Percentiles rank a stretch among this genome's conserved stretches.
Evolutionary conservation across 2,113 vertebrate species (phyloP).

Genomic region (Phylloscopus trochilus): DNA sequence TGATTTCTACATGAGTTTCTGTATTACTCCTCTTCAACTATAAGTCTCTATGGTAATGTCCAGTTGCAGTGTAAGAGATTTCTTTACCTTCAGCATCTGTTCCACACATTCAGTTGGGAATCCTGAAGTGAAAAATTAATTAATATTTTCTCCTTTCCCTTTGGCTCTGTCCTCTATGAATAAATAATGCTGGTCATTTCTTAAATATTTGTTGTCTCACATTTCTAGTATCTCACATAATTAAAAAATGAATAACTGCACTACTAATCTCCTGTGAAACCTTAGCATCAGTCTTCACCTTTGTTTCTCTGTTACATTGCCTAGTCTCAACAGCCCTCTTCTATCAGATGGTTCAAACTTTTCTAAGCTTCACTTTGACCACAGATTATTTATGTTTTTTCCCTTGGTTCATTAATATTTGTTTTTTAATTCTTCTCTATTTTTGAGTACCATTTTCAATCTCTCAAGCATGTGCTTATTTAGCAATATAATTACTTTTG

Average conservation of each 20-base stretch:
- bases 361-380: background rate
- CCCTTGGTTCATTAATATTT: background rate
- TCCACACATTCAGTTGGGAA: background rate
- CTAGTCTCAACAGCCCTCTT: background rate
- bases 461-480: background rate
- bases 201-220: conserved; percentile 18
- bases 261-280: background rate
- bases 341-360: background rate
- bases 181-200: background rate
- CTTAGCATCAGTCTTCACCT: background rate
- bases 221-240: background rate
- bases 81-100: background rate
- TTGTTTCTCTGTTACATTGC: background rate
- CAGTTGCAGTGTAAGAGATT: background rate
- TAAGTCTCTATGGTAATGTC: background rate
- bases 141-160: conserved; percentile 2
- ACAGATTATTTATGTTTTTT: background rate
- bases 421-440: background rate
- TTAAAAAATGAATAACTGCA: background rate
- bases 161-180: background rate
- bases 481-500: background rate
- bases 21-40: background rate
- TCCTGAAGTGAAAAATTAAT: conserved; percentile 23
- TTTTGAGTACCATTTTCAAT: background rate
- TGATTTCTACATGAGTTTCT: background rate